Percentiles rank a stretch among this genome's conserved stretches.
Evolutionary conservation across 1,140 invertebrate genomes (phyloP).

Genomic region (Trichonephila inaurata): DNA sequence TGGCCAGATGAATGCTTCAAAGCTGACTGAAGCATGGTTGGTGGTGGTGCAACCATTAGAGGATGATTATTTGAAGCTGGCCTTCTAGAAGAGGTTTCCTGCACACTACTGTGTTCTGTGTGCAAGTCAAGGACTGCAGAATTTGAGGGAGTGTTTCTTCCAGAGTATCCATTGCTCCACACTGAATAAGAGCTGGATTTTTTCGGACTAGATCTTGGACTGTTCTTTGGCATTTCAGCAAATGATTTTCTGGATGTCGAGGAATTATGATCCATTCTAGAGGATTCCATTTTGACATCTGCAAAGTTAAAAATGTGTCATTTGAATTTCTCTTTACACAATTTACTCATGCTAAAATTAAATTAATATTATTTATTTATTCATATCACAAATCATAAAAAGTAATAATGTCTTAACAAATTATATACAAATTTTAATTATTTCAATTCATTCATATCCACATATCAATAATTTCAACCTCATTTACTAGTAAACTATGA

Average conservation of each 20-base stretch:
- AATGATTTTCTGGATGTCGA: not conserved
- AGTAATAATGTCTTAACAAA: too few species aligned
- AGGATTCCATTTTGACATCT: conserved; percentile 37
- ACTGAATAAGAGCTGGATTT: conserved; percentile 19
- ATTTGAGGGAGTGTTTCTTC: not conserved
- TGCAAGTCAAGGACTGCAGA: conserved; percentile 17
- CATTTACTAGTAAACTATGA: too few species aligned
- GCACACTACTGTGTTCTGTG: not conserved
- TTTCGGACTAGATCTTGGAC: conserved; percentile 48
- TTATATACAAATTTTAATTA: too few species aligned
- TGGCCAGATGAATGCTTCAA: not conserved
- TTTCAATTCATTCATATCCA: too few species aligned
- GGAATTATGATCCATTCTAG: not conserved
- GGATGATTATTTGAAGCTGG: not conserved
- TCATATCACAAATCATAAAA: too few species aligned
- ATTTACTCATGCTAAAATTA: too few species aligned
- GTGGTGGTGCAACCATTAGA: conserved; percentile 31
- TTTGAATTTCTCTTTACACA: too few species aligned
- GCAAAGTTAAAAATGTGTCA: not conserved
- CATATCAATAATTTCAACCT: too few species aligned
- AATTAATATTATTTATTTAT: too few species aligned
- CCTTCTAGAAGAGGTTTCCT: not conserved
- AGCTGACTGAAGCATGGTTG: conserved; percentile 43
- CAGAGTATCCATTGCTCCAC: conserved; percentile 13
- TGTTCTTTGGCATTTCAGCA: not conserved